These are phyloP conservation scores for Imbricaverruca yamaguchii DNA, from an alignment of 2,888 invertebrate genomes.

Conservation along the genomic window DNA sequence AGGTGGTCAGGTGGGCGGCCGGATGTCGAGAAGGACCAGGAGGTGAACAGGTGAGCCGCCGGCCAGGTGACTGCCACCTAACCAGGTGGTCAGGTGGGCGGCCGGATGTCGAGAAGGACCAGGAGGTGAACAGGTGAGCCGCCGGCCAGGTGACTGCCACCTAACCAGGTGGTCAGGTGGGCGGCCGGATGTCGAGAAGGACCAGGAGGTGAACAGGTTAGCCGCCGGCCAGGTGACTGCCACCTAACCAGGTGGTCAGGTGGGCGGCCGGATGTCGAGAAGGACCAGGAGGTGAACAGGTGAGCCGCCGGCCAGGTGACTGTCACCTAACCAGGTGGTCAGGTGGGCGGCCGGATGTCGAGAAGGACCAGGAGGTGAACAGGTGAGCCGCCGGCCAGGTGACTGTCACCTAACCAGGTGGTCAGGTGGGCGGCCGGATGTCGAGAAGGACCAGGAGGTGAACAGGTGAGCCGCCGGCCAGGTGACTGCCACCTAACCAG, in stretches of 20 bases:
- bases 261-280: conserved; percentile 88
- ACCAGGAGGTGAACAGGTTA: conserved; percentile 68
- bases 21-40: conserved; percentile 93
- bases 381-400: conserved; percentile 32
- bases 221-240: not conserved
- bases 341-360: conserved; percentile 76
- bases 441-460: conserved; percentile 94
- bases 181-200: conserved; percentile 91
- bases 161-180: conserved; percentile 42
- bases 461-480: conserved; percentile 35
- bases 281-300: conserved; percentile 78
- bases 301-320: conserved; percentile 14
- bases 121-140: conserved; percentile 60
- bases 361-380: conserved; percentile 88
- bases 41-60: conserved; percentile 51
- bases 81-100: conserved; percentile 49
- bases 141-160: too few relatives aligned
- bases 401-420: too few relatives aligned
- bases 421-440: conserved; percentile 67
- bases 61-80: too few relatives aligned
- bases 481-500: too few relatives aligned
- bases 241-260: too few relatives aligned
- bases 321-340: too few relatives aligned
- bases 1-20: conserved; percentile 56
- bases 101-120: conserved; percentile 93